Base-by-base conservation (phyloP, 2,797 vertebrate species). In the Syndactyla subalaris region DNA sequence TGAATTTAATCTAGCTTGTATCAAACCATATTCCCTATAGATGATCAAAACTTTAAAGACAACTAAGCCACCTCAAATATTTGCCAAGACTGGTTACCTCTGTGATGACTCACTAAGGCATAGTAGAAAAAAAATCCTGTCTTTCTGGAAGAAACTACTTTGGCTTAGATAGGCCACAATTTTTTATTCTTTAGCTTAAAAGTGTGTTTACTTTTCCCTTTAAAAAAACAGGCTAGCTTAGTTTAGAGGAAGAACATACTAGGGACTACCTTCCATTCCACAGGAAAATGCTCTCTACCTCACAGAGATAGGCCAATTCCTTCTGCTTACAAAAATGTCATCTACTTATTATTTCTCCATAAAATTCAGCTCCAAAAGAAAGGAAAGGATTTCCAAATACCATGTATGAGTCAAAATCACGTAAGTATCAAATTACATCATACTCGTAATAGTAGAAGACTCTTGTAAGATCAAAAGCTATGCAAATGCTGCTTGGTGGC, bases 401-500 rank as follows among this genome's bases (percentile, higher is more conserved):
- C 38, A 85, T 86, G 93, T 95, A 22, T 81, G 94, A 94, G 54
- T 89, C 61, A 92, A 91, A 97, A 63, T 12, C 71, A 93, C 43
- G 77, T 76, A 68, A 92, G 93, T 76, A 94, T 88, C 54, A 95
- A 89, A 84, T 94, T 61, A 83, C 91, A 79, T 88, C 81, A 80
- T 57, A 80, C 55, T 95, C 7, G 1, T 75, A 94, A 90, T 87
- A 91, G 34, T 39, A 92, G 34, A 79, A 91, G 63, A 29, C 41
- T 85, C 86, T 59, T 79, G 54, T 92, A 72, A 93, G 52, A 85
- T 79, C 75, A 93, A 83, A 89, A 78, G 43, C 66, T 80, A 89
- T 92, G 89, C 65, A 95, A 86, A 95, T 91, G 62, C 91, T 92
- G 27, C 46, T 61, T 95, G 97, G 85, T 65, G 91, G 74, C 55